Percentiles rank a stretch among this genome's conserved stretches.
Conservation (phyloP, 2,113 vertebrate species). For the Zosterops japonicus region DNA sequence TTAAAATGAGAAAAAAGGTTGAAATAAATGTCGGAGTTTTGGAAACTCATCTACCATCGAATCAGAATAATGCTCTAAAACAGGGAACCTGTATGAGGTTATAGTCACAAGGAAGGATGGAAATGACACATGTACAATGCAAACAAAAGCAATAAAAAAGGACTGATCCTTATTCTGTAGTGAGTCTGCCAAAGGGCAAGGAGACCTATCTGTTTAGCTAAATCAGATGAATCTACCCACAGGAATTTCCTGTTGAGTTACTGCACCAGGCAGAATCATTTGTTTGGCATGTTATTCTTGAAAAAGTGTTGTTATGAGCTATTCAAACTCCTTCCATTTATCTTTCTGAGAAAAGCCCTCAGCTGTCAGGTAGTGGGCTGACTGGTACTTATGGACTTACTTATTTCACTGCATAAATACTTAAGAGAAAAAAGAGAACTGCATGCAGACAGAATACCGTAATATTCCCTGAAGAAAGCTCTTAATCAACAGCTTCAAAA, state of each 20-base stretch:
- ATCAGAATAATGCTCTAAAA: background rate
- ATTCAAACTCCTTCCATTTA: background rate
- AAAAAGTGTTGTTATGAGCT: background rate
- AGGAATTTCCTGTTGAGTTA: slow-evolving; percentile 7
- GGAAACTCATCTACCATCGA: background rate
- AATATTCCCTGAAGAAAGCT: slow-evolving; percentile 15
- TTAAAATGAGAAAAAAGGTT: background rate
- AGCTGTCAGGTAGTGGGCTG: background rate
- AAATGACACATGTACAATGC: background rate
- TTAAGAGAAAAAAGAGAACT: background rate
- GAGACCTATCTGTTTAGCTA: background rate
- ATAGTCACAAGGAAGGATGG: background rate
- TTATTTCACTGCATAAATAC: slow-evolving; percentile 9
- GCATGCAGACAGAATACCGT: background rate
- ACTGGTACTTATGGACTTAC: background rate
- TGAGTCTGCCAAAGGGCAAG: background rate
- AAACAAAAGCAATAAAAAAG: background rate
- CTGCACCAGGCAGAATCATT: background rate
- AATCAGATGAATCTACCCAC: background rate
- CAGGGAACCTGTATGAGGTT: background rate
- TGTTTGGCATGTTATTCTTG: background rate
- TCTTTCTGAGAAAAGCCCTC: background rate
- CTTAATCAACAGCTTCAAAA: slow-evolving; percentile 45
- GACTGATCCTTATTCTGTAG: background rate
- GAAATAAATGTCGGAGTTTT: background rate